phyloP scores from a whole-genome alignment of 35 echinoderm and acorn worm genomes.

The Amphiura filiformis region DNA sequence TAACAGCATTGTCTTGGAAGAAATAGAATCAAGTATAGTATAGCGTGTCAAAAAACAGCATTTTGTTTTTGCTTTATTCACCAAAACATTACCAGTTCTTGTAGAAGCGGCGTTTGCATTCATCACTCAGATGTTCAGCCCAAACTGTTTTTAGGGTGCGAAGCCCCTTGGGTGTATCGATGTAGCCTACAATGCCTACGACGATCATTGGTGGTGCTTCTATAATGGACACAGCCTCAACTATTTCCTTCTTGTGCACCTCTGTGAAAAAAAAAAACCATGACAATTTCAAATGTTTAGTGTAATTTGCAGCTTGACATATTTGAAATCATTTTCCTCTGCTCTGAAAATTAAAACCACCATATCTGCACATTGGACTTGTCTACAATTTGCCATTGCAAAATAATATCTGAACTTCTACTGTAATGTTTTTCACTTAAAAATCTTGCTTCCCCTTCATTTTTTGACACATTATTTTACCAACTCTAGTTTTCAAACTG shows the following conservation, averaged over 20 bases:
- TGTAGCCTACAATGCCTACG: slow-evolving; percentile 93
- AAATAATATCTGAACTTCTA: too few species aligned
- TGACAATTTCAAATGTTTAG: too few species aligned
- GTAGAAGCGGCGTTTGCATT: slow-evolving; percentile 98
- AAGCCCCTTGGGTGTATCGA: slow-evolving; percentile 86
- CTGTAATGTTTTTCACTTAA: too few species aligned
- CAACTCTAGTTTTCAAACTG: too few species aligned
- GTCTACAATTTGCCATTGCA: too few species aligned
- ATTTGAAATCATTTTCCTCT: background rate
- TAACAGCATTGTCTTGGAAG: too few species aligned
- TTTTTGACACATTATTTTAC: too few species aligned
- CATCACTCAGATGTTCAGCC: slow-evolving; percentile 98
- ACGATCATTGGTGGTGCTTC: slow-evolving; percentile 95
- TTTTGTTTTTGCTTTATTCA: too few species aligned
- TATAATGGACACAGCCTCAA: slow-evolving; percentile 90
- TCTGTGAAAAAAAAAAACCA: slow-evolving; percentile 65
- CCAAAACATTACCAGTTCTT: slow-evolving; percentile 92
- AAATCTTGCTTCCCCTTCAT: too few species aligned
- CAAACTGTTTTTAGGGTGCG: slow-evolving; percentile 91
- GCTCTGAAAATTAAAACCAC: background rate
- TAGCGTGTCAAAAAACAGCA: too few species aligned
- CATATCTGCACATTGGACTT: background rate
- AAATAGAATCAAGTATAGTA: too few species aligned
- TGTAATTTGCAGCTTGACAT: too few species aligned
- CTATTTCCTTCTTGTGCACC: slow-evolving; percentile 97